Evolutionary conservation across 2,888 invertebrate genomes (phyloP).

Genomic region (Calliopum simillimum): DNA sequence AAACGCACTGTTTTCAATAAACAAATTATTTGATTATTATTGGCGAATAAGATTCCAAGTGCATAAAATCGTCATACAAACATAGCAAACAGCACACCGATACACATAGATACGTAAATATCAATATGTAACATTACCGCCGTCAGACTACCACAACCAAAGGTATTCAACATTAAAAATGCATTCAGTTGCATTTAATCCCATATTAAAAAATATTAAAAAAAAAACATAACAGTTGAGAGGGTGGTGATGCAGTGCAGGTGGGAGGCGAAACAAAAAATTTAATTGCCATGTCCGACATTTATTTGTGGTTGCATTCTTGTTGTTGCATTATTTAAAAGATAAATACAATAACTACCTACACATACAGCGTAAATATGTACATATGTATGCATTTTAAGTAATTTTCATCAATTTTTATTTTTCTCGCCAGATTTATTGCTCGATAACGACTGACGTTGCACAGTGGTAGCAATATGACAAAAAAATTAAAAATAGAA

Average conservation of each 20-base stretch:
- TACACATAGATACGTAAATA: not conserved
- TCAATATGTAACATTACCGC: not conserved
- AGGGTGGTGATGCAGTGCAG: not conserved
- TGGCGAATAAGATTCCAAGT: constrained; percentile 46
- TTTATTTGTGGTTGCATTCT: constrained; percentile 60
- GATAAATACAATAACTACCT: not conserved
- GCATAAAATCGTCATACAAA: too few species aligned
- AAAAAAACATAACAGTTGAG: not conserved
- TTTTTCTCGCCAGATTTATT: too few species aligned
- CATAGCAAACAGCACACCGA: constrained; percentile 1
- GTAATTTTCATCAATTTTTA: too few species aligned
- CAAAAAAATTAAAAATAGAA: too few species aligned
- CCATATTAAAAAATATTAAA: constrained; percentile 1
- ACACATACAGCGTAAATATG: too few species aligned
- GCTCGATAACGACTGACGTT: constrained; percentile 34
- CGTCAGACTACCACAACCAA: not conserved
- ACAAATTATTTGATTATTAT: constrained; percentile 67
- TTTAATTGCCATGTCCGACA: constrained; percentile 60
- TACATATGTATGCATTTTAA: too few species aligned
- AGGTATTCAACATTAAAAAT: not conserved
- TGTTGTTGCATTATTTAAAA: constrained; percentile 30
- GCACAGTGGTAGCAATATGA: constrained; percentile 27
- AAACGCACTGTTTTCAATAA: constrained; percentile 61
- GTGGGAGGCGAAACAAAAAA: constrained; percentile 49
- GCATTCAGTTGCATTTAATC: not conserved